Evolutionary conservation across 2,888 invertebrate genomes (phyloP).

Genomic region (Diabrotica balteata): DNA sequence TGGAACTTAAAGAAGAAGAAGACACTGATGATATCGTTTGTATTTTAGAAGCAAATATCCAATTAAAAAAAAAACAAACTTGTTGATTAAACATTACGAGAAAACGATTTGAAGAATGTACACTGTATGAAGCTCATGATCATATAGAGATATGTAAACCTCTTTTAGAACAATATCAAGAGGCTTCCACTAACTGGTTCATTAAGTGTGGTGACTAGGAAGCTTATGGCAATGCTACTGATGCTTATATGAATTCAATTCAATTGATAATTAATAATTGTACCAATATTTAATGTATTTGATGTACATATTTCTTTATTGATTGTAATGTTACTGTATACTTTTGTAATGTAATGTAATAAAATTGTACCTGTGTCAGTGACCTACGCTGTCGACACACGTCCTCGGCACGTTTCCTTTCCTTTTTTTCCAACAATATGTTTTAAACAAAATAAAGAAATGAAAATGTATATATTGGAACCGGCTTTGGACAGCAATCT

Average conservation of each 20-base stretch:
- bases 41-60: constrained; percentile 87
- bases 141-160: constrained; percentile 72
- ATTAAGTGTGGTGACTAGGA: constrained; percentile 97
- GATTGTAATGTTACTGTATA: too few species aligned
- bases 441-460: too few species aligned
- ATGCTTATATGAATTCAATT: constrained; percentile 95
- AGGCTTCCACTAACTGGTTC: constrained; percentile 87
- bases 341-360: too few species aligned
- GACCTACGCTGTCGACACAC: too few species aligned
- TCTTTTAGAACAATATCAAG: constrained; percentile 74
- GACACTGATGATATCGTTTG: constrained; percentile 86
- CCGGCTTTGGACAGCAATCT: too few species aligned
- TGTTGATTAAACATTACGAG: constrained; percentile 88
- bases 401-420: too few species aligned
- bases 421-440: too few species aligned
- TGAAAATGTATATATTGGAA: too few species aligned
- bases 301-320: too few species aligned
- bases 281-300: too few species aligned
- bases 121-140: constrained; percentile 77
- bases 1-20: too few species aligned
- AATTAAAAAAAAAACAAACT: constrained; percentile 87
- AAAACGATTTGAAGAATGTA: constrained; percentile 85
- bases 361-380: too few species aligned
- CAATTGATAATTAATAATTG: neutral
- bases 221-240: constrained; percentile 72